Evolutionary conservation across 2,113 vertebrate species (phyloP).

Genomic region (Pterocles gutturalis): DNA sequence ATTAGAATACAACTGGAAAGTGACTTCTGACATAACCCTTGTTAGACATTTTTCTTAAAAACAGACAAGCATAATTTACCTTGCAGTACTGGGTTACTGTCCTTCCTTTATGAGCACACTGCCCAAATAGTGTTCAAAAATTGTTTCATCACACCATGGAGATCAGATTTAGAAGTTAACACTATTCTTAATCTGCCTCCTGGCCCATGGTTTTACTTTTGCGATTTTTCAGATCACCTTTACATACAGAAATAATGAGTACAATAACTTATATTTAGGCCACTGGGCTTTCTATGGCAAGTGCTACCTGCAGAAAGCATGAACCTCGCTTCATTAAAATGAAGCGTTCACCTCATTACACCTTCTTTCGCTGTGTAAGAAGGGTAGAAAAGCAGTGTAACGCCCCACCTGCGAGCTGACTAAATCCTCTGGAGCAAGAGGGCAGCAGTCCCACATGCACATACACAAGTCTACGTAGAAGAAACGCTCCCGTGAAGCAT

Average conservation of each 20-base stretch:
- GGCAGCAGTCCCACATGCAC: neutral
- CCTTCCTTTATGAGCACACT: neutral
- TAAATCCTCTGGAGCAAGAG: neutral
- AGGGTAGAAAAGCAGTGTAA: neutral
- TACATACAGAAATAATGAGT: neutral
- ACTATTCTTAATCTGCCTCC: neutral
- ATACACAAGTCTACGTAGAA: neutral
- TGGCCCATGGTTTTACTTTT: neutral
- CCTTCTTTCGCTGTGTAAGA: rapidly evolving
- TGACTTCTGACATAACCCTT: neutral
- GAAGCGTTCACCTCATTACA: rapidly evolving
- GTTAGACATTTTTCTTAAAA: neutral
- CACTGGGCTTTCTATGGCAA: too few relatives aligned
- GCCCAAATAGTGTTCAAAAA: neutral
- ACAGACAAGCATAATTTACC: neutral
- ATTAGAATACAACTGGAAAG: neutral
- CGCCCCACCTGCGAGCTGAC: neutral
- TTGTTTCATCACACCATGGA: neutral
- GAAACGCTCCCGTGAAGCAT: neutral
- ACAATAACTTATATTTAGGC: neutral
- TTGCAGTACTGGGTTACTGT: neutral
- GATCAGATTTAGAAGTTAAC: neutral
- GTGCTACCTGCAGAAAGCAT: neutral
- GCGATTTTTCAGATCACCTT: neutral
- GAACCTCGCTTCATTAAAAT: neutral